phyloP scores from a whole-genome alignment of 2,797 vertebrate species.

The Crocidura indochinensis region DNA sequence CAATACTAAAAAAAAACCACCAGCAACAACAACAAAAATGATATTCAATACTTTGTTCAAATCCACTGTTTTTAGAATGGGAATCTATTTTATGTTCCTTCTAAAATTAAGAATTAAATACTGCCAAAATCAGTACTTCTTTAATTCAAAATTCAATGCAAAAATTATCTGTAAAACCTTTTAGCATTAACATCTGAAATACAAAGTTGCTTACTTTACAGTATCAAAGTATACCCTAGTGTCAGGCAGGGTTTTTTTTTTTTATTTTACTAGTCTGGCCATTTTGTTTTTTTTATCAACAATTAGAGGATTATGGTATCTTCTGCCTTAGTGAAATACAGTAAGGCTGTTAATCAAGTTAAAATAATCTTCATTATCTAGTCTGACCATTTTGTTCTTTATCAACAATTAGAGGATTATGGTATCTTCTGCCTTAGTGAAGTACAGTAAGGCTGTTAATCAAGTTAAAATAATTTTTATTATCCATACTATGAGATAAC shows the following conservation, averaged over 20 bases:
- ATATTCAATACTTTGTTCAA: slow-evolving; percentile 1
- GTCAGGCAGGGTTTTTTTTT: neutral
- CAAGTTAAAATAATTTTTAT: slow-evolving; percentile 27
- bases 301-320: neutral
- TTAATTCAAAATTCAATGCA: slow-evolving; percentile 38
- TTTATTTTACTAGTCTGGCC: neutral
- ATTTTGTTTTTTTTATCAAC: neutral
- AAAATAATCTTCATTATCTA: slow-evolving; percentile 10
- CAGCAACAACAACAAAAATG: neutral
- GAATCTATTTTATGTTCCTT: neutral
- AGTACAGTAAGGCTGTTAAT: neutral
- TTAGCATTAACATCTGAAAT: slow-evolving; percentile 37
- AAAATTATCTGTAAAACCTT: slow-evolving; percentile 43
- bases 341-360: neutral
- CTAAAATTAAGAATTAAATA: slow-evolving; percentile 53
- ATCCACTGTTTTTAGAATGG: slow-evolving; percentile 50
- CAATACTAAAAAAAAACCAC: no score
- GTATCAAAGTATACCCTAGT: neutral
- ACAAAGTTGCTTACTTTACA: slow-evolving; percentile 33
- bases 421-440: neutral
- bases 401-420: neutral
- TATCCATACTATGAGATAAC: neutral
- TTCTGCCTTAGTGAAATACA: neutral
- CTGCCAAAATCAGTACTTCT: neutral
- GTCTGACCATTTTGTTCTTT: neutral